Percentiles rank a stretch among this genome's conserved stretches.
Evolutionary conservation across 2,113 vertebrate genomes (phyloP).

Genomic region (Amblyornis subalaris): DNA sequence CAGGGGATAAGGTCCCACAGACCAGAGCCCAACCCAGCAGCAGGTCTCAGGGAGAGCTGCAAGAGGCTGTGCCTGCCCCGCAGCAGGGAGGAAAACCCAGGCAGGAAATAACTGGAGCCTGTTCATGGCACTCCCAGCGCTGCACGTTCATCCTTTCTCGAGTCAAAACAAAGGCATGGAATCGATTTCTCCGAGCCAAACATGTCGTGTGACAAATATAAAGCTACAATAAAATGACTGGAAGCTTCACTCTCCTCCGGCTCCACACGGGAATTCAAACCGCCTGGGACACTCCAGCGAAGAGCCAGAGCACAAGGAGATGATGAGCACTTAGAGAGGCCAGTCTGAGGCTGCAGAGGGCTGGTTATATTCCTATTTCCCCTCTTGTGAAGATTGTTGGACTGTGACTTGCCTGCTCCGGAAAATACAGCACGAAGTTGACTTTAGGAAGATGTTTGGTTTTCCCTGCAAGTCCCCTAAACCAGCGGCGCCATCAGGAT

Average conservation of each 20-base stretch:
- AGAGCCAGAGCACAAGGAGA: neutral
- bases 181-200: neutral
- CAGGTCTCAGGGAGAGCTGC: neutral
- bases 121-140: neutral
- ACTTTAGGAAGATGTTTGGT: neutral
- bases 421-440: neutral
- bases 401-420: neutral
- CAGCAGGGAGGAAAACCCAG: neutral
- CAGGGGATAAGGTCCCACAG: neutral
- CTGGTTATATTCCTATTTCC: neutral
- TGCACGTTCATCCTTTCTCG: neutral
- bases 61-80: neutral
- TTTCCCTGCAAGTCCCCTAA: neutral
- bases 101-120: neutral
- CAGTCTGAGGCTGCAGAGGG: neutral
- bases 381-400: neutral
- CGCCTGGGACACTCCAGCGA: neutral
- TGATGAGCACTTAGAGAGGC: neutral
- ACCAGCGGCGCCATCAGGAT: neutral
- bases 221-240: neutral
- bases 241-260: neutral
- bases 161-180: neutral
- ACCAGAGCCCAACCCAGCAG: accelerated
- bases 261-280: neutral
- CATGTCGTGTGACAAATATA: neutral